These are phyloP conservation scores for Todus mexicanus DNA, from an alignment of 2,797 vertebrate genomes.

Conservation along the genomic window DNA sequence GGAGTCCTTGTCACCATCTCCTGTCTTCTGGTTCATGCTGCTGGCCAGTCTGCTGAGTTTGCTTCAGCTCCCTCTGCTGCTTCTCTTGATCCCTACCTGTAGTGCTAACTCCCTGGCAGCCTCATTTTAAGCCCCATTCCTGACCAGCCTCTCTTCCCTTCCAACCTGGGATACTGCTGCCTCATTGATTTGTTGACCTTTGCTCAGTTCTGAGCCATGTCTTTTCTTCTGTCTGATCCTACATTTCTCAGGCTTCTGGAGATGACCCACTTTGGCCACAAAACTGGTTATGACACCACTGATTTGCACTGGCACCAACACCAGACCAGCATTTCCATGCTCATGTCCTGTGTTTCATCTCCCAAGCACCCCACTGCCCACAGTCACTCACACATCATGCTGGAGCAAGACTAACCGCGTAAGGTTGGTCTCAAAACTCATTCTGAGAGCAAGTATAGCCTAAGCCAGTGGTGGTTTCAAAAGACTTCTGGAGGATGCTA, in stretches of 20 bases:
- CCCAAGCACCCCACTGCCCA: background rate
- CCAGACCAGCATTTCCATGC: background rate
- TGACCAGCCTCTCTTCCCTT: background rate
- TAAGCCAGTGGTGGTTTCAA: background rate
- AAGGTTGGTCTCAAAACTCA: background rate
- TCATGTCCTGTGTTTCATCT: accelerated
- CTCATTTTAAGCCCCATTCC: background rate
- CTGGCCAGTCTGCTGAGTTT: background rate
- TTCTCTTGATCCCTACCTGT: background rate
- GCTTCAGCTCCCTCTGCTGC: background rate
- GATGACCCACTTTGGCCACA: background rate
- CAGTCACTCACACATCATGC: accelerated
- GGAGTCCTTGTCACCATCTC: background rate
- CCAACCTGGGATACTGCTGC: background rate
- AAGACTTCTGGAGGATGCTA: background rate
- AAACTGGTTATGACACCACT: background rate
- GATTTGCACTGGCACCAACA: background rate
- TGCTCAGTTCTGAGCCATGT: background rate
- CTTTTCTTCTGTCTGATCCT: background rate
- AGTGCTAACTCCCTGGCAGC: background rate
- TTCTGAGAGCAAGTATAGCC: background rate
- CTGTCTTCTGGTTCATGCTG: background rate
- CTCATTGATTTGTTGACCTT: background rate
- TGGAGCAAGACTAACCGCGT: background rate
- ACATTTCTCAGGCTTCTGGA: background rate